phyloP scores from a whole-genome alignment of 1,140 invertebrate genomes.

The Leptopilina boulardi region DNA sequence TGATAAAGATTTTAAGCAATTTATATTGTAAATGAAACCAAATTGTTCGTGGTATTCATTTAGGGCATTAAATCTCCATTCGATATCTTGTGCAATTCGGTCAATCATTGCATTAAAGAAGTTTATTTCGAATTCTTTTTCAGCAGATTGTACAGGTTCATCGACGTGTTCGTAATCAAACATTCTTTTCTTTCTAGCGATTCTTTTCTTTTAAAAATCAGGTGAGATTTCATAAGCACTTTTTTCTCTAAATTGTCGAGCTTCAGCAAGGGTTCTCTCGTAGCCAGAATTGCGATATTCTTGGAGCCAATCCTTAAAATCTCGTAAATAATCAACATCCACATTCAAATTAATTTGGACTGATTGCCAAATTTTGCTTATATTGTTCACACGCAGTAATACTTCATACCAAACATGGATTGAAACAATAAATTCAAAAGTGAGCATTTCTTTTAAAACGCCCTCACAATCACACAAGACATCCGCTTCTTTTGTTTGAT shows the following conservation, averaged over 20 bases:
- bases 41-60: slow-evolving; percentile 38
- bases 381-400: too few species aligned
- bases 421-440: too few species aligned
- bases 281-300: slow-evolving; percentile 59
- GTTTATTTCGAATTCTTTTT: slow-evolving; percentile 42
- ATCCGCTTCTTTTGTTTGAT: too few species aligned
- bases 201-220: slow-evolving; percentile 5
- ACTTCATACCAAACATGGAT: too few species aligned
- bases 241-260: slow-evolving; percentile 33
- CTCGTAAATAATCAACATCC: slow-evolving; percentile 57
- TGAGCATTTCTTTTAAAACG: too few species aligned
- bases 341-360: slow-evolving; percentile 56
- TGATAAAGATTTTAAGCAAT: too few species aligned
- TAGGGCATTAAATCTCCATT: slow-evolving; percentile 41
- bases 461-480: too few species aligned
- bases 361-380: slow-evolving; percentile 59
- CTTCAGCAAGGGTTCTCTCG: slow-evolving; percentile 57
- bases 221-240: not conserved
- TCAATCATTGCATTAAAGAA: slow-evolving; percentile 44
- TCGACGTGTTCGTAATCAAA: too few species aligned
- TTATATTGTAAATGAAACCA: too few species aligned
- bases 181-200: slow-evolving; percentile 35
- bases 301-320: slow-evolving; percentile 57
- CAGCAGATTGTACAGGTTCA: too few species aligned
- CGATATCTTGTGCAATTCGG: slow-evolving; percentile 29